Base-by-base conservation (phyloP, 2,113 vertebrate genomes). In the Sinocyclocheilus grahami region DNA sequence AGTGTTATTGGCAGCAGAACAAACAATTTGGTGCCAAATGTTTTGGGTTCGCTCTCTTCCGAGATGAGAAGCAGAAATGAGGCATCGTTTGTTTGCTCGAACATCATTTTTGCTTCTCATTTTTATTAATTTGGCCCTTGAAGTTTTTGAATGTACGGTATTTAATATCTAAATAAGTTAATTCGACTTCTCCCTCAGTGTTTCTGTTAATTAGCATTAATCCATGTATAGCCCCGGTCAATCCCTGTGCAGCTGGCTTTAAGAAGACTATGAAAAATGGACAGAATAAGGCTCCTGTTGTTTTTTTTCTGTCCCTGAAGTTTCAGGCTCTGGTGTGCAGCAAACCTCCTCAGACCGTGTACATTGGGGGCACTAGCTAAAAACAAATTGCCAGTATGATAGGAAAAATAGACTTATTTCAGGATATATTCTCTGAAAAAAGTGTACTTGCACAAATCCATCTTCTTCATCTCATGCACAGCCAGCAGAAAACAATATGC, bases 11-110 rank as follows among this genome's bases (percentile, higher is more conserved):
- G 84, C 80, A 84, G 33, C 10, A 82, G 87, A 88, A 83, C 90
- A 91, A 91, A 89, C 87, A 78, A 55, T 60, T 88, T 83, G 20
- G 85, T 91, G 90, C 81, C 86, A 90, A 88, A 87, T 91, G 62
- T 83, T 85, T 71, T 24, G 30, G 82, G 39, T 74, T 83, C 20
- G 30, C 48, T 87, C 75, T 76, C 33, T 62, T 87, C 78, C 87
- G 62, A 88, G 76, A 87, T 39, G 84, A 87, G 37, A 81, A 72
- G 63, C 69, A 13, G 22, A 67, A 71, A 71, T 39, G 71, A 20
- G 51, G 53, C 78, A 82, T 55, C 2, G 63, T 74, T 72, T 12
- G 20, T 78, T 86, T 39, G 55, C 14, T 46, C 8, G 11, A 58
- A 39, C 62, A 42, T 86, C 5, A 72, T 86, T 80, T 46, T 42